These are phyloP conservation scores for Nemotelus pantherinus DNA, from an alignment of 2,888 invertebrate genomes.

Conservation along the genomic window DNA sequence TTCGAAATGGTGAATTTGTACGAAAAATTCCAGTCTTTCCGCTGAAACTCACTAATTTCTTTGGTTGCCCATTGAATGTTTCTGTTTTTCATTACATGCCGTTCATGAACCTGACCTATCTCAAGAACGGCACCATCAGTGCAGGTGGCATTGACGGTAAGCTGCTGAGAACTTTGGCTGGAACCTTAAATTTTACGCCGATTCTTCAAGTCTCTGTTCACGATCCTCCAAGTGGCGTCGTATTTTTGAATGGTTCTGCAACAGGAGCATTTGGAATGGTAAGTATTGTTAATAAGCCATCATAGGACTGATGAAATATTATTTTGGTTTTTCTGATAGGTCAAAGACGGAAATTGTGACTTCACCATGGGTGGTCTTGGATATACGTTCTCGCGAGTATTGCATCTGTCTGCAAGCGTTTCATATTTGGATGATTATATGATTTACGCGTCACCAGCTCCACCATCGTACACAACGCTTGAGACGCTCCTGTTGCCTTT, in stretches of 20 bases:
- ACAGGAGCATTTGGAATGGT: conserved; percentile 47
- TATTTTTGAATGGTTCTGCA: conserved; percentile 43
- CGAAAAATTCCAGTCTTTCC: conserved; percentile 43
- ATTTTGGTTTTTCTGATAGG: no score
- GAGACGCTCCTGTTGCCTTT: conserved; percentile 47
- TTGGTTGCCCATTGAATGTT: conserved; percentile 44
- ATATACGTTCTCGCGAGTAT: conserved; percentile 12
- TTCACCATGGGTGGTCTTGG: conserved; percentile 44
- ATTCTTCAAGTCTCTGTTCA: neutral
- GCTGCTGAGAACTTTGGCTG: conserved; percentile 43
- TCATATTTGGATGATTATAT: conserved; percentile 37
- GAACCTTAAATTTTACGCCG: conserved; percentile 46
- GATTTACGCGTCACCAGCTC: conserved; percentile 38
- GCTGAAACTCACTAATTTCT: conserved; percentile 45
- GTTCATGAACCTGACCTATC: conserved; percentile 15
- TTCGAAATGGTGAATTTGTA: conserved; percentile 16
- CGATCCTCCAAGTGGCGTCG: conserved; percentile 31
- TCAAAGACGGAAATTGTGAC: conserved; percentile 43
- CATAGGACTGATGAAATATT: no score
- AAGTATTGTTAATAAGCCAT: neutral
- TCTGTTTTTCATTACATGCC: conserved; percentile 44
- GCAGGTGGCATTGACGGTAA: conserved; percentile 47
- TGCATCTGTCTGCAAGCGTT: conserved; percentile 16
- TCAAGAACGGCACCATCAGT: conserved; percentile 37
- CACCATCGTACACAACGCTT: conserved; percentile 40